A percentile compares a stretch with the other conserved stretches of the same genome.
These are phyloP conservation scores for Plagiodera versicolora DNA, from an alignment of 2,888 invertebrate species.

Conservation along the genomic window DNA sequence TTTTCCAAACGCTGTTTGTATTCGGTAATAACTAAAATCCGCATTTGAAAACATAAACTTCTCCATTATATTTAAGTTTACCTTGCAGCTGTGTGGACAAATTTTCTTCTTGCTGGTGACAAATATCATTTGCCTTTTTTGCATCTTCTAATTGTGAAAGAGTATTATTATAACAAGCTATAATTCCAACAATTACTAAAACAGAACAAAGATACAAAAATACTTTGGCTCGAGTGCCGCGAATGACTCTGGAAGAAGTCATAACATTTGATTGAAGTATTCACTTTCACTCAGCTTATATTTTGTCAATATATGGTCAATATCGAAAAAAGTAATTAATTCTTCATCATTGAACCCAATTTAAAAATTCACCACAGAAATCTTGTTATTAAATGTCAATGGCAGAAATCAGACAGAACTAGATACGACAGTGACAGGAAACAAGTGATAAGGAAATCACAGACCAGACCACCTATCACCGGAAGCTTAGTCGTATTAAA, in stretches of 20 bases:
- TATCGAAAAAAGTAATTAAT: too few species aligned
- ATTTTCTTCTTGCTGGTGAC: conserved; percentile 63
- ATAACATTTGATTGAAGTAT: conserved; percentile 45
- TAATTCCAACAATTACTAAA: conserved; percentile 58
- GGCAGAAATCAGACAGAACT: too few species aligned
- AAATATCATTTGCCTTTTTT: conserved; percentile 57
- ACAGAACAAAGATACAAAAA: conserved; percentile 59
- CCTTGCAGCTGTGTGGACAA: conserved; percentile 63
- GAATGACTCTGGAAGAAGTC: conserved; percentile 57
- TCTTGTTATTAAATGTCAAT: too few species aligned
- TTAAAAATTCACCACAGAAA: too few species aligned
- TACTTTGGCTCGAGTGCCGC: conserved; percentile 62
- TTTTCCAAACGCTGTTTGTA: conserved; percentile 63
- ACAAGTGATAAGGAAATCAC: too few species aligned
- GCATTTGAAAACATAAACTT: background rate
- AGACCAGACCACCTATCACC: too few species aligned
- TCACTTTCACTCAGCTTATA: conserved; percentile 21
- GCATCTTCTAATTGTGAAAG: conserved; percentile 61
- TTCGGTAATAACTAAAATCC: conserved; percentile 58
- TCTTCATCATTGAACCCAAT: too few species aligned
- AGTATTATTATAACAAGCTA: conserved; percentile 63
- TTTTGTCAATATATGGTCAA: too few species aligned
- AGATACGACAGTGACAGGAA: too few species aligned
- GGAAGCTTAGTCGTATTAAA: too few species aligned
- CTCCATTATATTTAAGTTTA: conserved; percentile 42